phyloP scores from a whole-genome alignment of 1,140 invertebrate species.

The Trichomalopsis sarcophagae region DNA sequence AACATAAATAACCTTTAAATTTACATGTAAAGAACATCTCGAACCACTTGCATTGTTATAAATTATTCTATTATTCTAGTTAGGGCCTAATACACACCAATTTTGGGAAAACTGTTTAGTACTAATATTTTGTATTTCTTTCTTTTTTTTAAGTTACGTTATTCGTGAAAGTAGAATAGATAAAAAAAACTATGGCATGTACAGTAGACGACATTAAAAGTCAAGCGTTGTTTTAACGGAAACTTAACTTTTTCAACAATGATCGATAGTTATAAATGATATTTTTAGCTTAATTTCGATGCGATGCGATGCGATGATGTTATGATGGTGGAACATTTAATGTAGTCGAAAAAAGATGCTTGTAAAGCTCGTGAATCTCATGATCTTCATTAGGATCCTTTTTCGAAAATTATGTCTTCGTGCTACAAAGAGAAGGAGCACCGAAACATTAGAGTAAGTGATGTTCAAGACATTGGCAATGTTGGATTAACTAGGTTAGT shows the following conservation, averaged over 20 bases:
- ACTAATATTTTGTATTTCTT: background rate
- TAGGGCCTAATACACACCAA: slow-evolving; percentile 30
- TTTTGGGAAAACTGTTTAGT: slow-evolving; percentile 29
- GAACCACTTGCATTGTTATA: background rate
- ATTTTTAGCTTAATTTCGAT: slow-evolving; percentile 8
- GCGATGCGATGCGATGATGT: slow-evolving; percentile 18
- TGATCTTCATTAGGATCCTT: slow-evolving; percentile 19
- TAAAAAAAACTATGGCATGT: slow-evolving; percentile 26
- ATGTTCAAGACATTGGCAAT: slow-evolving; percentile 54
- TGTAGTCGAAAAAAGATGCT: slow-evolving; percentile 28
- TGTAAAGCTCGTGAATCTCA: slow-evolving; percentile 15
- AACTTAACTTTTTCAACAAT: slow-evolving; percentile 23
- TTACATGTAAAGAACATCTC: background rate
- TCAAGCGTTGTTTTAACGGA: background rate
- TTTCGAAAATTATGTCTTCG: slow-evolving; percentile 17
- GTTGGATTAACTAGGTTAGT: slow-evolving; percentile 58
- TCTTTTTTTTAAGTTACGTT: background rate
- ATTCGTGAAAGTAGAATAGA: slow-evolving; percentile 19
- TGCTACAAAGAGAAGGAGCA: slow-evolving; percentile 54
- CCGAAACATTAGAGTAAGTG: slow-evolving; percentile 73
- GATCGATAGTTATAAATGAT: slow-evolving; percentile 27
- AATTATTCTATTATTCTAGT: background rate
- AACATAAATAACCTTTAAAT: background rate
- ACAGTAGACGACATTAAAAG: slow-evolving; percentile 32
- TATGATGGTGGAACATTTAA: slow-evolving; percentile 30